phyloP scores from a whole-genome alignment of 2,113 vertebrate genomes.

The Strix uralensis region DNA sequence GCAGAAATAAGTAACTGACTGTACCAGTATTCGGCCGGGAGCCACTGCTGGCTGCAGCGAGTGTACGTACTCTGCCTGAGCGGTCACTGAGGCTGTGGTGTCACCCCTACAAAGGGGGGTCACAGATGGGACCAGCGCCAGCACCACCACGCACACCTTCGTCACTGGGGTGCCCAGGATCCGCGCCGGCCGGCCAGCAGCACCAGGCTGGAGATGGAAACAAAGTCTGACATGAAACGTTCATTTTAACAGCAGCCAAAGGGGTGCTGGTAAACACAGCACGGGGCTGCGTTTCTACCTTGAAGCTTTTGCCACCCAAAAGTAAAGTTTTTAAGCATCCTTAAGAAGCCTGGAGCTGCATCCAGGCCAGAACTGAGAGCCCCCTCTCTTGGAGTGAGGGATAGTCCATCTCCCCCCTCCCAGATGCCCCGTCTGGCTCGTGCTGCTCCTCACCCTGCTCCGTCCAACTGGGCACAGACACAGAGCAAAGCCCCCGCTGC shows the following conservation, averaged over 20 bases:
- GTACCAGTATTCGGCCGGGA: accelerated
- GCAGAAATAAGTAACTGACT: neutral
- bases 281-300: neutral
- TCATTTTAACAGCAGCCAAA: neutral
- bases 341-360: neutral
- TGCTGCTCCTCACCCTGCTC: neutral
- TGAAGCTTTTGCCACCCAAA: neutral
- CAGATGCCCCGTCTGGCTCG: accelerated
- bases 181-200: neutral
- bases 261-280: neutral
- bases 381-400: neutral
- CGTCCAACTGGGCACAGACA: accelerated
- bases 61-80: accelerated
- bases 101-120: neutral
- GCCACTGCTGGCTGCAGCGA: accelerated
- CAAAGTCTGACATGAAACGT: accelerated
- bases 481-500: neutral
- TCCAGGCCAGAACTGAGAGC: neutral
- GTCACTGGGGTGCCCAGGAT: neutral
- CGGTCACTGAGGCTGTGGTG: accelerated
- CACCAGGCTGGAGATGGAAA: neutral
- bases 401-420: neutral
- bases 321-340: neutral
- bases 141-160: accelerated
- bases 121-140: neutral